Base-by-base conservation (phyloP, 2,113 vertebrate species). In the Eolophus roseicapilla region DNA sequence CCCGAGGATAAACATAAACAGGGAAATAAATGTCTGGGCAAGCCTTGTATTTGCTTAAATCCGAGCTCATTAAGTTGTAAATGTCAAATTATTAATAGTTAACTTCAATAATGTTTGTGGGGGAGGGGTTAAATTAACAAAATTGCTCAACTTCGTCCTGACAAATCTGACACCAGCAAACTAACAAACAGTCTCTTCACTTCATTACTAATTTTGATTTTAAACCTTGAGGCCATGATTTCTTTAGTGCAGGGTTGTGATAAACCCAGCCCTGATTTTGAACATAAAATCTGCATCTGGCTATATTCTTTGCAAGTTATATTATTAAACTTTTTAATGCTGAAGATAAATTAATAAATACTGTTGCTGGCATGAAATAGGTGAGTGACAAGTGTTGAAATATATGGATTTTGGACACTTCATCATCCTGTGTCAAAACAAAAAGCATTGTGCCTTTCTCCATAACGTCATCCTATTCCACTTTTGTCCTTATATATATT, bases 271-370 rank as follows among this genome's bases (percentile, higher is more conserved):
- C 33, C 25, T 76, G 65, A 35, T 78, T 91, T 57, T 78, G 39
- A 93, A 92, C 33, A 62, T 20, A 55, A 44, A 84, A 78, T 50
- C 65, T 71, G 47, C 41, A 76, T 81, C 57, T 3, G 4, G 49
- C 15, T 79, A 21, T 37, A 62, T 53, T 69, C 62, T 70, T 89
- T 84, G 37, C 23, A 80, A 79, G 29, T 74, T 75, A 41, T 46
- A 78, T 20, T 52, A 92, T 60, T 83, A 37, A 69, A 63, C 59
- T 68, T 75, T 85, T 74, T 60, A 91, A 70, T 39, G n/a, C 35
- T 57, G 59, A 89, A 64, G 28, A 74, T 73, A 68, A 90, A 87
- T 74, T 88, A 93, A 90, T 88, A 37, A 75, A 81, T 84, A 82
- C 15, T 5, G 29, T 17, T 76, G 68, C 33, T 86, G 37, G 37